Base-by-base conservation (phyloP, 2,888 invertebrate genomes). In the Epistrophella euchroma region DNA sequence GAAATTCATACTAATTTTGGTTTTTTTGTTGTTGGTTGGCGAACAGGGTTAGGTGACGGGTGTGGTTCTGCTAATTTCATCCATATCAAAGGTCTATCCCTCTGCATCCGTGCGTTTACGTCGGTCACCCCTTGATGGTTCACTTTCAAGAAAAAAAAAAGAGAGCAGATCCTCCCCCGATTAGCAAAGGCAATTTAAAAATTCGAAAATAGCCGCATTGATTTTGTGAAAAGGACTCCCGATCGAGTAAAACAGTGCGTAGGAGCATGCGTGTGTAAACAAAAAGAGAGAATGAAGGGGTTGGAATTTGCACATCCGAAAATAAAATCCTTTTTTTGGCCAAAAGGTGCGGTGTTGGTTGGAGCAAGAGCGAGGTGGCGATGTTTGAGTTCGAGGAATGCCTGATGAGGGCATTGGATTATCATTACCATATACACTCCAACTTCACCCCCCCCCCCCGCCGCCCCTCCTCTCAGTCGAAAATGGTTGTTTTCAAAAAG, bases 251-350 rank as follows among this genome's bases (percentile, higher is more conserved):
- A 68, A 47, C 45, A 32, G 37, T 62, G 84, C 70, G 75, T 75
- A 71, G 76, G 80, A 75, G 75, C 85, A 81, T 81, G 85, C 81
- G 72, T 77, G 15, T 25, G 62, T 22, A 15, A 71, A 56, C 58
- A 64, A 76, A 52, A n/a, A 13, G 9, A 52, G 25, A 13, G 9
- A 28, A 25, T 9, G 17, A 43, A 35, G 58, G 43, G n/a, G 43
- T 10, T 9, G 40, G 55, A 19, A 73, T 77, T 70, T 55, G 76
- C 76, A 77, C 64, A 71, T 82, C 81, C 77, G 73, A 86, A 86
- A 86, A 86, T 86, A 86, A 78, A 77, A 86, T 86, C 86, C 86
- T 86, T 76, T 79, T 84, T 74, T 55, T 71, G 81, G 56, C 45
- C 4, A 32, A 32, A 32, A 66, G 19, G 45, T 28, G 62, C 9